Percentiles rank a stretch among this genome's conserved stretches.
Evolutionary conservation across 2,113 vertebrate species (phyloP).

Genomic region (Tringa solitaria): DNA sequence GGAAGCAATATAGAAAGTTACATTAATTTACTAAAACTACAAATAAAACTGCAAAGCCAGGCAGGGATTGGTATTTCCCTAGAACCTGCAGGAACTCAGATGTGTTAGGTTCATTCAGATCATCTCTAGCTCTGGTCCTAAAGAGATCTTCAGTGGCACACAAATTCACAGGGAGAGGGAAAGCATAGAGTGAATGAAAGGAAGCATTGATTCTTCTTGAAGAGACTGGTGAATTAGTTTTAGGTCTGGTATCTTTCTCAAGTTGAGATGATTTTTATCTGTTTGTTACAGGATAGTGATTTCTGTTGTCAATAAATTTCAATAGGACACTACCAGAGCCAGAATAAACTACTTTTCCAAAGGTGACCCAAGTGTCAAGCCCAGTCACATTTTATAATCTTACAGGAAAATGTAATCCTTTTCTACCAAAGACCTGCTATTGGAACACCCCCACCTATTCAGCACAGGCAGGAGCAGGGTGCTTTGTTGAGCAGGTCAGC

Average conservation of each 20-base stretch:
- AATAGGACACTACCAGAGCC: neutral
- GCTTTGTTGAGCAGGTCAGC: neutral
- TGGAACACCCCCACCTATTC: neutral
- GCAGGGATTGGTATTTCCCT: neutral
- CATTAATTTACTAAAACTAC: neutral
- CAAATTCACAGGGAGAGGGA: neutral
- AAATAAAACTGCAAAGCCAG: neutral
- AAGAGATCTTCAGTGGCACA: neutral
- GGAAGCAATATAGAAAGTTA: neutral
- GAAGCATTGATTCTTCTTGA: neutral
- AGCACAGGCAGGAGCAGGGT: accelerated
- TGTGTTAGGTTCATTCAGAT: neutral
- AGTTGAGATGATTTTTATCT: neutral
- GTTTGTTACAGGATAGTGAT: neutral
- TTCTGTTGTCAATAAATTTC: neutral
- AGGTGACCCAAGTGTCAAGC: neutral
- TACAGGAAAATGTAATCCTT: neutral
- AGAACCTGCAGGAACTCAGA: neutral
- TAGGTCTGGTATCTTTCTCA: neutral
- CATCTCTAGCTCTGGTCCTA: neutral
- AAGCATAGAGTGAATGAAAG: neutral
- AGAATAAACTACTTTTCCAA: neutral
- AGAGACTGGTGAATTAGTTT: neutral
- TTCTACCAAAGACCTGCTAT: neutral
- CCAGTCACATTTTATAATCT: neutral